phyloP scores from a whole-genome alignment of 2,113 vertebrate species.

The Zingel zingel region DNA sequence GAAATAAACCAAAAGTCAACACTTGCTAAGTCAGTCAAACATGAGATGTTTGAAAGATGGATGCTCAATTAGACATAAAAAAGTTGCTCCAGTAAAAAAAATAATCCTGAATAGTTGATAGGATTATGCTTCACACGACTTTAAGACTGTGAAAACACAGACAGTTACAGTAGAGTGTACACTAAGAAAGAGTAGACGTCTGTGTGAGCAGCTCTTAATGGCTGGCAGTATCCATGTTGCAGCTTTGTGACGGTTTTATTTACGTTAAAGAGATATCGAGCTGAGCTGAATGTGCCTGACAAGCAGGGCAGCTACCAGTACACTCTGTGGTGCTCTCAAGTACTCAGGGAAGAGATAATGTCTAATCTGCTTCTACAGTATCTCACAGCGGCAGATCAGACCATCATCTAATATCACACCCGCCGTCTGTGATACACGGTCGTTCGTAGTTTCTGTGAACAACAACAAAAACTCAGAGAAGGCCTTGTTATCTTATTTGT shows the following conservation, averaged over 20 bases:
- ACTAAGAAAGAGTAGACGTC: constrained; percentile 16
- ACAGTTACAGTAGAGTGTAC: not conserved
- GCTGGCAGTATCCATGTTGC: constrained; percentile 30
- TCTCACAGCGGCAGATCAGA: constrained; percentile 42
- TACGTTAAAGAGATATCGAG: constrained; percentile 48
- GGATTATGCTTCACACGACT: constrained; percentile 23
- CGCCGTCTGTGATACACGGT: constrained; percentile 21
- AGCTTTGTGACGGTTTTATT: constrained; percentile 58
- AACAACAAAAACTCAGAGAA: constrained; percentile 30
- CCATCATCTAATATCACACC: constrained; percentile 57
- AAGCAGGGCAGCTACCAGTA: constrained; percentile 29
- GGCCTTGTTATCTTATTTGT: not conserved
- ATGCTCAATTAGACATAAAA: constrained; percentile 35
- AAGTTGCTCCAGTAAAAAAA: not conserved
- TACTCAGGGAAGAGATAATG: constrained; percentile 61
- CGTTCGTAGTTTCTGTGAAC: constrained; percentile 18
- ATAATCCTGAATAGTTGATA: constrained; percentile 25
- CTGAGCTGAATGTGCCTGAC: constrained; percentile 48
- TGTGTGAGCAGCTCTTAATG: constrained; percentile 45
- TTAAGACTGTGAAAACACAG: constrained; percentile 30
- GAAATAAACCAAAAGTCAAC: too few species aligned
- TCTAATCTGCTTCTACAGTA: constrained; percentile 64
- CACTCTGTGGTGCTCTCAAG: constrained; percentile 54
- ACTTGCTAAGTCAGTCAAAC: constrained; percentile 23
- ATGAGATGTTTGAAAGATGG: constrained; percentile 11